Evolutionary conservation across 2,888 invertebrate species (phyloP).

Genomic region (Dryocosmus kuriphilus): DNA sequence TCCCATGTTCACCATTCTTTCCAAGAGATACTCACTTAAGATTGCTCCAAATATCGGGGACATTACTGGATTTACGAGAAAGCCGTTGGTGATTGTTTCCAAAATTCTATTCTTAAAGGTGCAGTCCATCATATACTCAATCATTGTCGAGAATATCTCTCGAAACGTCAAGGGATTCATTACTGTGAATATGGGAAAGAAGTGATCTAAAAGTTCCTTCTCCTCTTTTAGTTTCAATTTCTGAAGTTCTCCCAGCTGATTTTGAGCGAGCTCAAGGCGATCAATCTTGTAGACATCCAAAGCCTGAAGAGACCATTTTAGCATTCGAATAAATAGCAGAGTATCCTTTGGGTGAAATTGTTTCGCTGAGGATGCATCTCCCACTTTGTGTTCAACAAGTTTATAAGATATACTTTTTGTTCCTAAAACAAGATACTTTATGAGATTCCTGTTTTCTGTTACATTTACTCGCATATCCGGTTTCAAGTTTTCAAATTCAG

Average conservation of each 20-base stretch:
- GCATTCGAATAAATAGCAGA: constrained; percentile 92
- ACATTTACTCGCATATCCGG: too few relatives aligned
- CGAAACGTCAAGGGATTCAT: constrained; percentile 97
- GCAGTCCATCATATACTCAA: constrained; percentile 96
- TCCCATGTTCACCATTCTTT: constrained; percentile 98
- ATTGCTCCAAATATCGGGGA: constrained; percentile 97
- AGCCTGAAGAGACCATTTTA: constrained; percentile 96
- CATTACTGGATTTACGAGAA: constrained; percentile 94
- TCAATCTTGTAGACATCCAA: constrained; percentile 94
- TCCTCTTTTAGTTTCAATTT: constrained; percentile 95
- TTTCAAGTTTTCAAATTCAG: constrained; percentile 75
- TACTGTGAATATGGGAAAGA: constrained; percentile 87
- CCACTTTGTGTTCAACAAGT: too few relatives aligned
- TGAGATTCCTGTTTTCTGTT: too few relatives aligned
- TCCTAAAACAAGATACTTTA: too few relatives aligned
- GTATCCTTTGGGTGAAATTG: constrained; percentile 94
- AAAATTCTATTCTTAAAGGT: constrained; percentile 96
- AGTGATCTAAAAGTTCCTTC: constrained; percentile 97
- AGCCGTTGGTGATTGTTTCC: constrained; percentile 86
- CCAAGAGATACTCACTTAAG: constrained; percentile 94
- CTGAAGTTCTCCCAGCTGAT: constrained; percentile 80
- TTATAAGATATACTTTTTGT: too few relatives aligned
- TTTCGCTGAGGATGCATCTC: constrained; percentile 82
- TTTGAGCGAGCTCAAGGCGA: constrained; percentile 68
- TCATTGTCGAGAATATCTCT: constrained; percentile 97